Percentiles rank a stretch among this genome's conserved stretches.
Conservation (phyloP, 2,888 invertebrate genomes). For the Ectemnius continuus region DNA sequence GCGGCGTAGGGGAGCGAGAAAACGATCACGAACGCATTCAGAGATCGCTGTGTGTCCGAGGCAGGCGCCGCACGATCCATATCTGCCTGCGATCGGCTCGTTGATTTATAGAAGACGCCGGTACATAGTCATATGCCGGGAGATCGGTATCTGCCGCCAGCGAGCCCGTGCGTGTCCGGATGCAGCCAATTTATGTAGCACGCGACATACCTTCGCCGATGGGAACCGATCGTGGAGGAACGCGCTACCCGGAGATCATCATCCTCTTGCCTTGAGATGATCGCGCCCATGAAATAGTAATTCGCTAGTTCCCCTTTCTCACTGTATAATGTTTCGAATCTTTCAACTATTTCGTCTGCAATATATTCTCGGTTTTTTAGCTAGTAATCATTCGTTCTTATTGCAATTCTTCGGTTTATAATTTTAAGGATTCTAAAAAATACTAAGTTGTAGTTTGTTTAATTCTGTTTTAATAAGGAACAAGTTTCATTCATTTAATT, state of each 20-base stretch:
- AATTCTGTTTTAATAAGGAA: too few relatives aligned
- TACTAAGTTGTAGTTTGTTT: too few relatives aligned
- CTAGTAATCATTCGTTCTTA: too few relatives aligned
- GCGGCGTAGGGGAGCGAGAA: slow-evolving; percentile 28
- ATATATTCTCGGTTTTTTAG: too few relatives aligned
- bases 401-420: too few relatives aligned
- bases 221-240: slow-evolving; percentile 4
- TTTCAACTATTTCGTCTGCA: too few relatives aligned
- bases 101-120: slow-evolving; percentile 65
- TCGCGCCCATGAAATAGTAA: too few relatives aligned
- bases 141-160: slow-evolving; percentile 64
- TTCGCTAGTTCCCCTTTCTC: too few relatives aligned
- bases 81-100: slow-evolving; percentile 57
- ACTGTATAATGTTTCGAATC: too few relatives aligned
- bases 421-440: too few relatives aligned
- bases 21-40: slow-evolving; percentile 28
- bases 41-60: slow-evolving; percentile 23
- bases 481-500: too few relatives aligned
- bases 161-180: slow-evolving; percentile 55
- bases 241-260: slow-evolving; percentile 1
- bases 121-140: slow-evolving; percentile 16
- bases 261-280: not conserved
- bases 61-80: slow-evolving; percentile 38
- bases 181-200: slow-evolving; percentile 68
- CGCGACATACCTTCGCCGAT: slow-evolving; percentile 64